Percentiles rank a stretch among this genome's conserved stretches.
These are phyloP conservation scores for Phoebastria nigripes DNA, from an alignment of 2,797 vertebrate species.

Conservation along the genomic window DNA sequence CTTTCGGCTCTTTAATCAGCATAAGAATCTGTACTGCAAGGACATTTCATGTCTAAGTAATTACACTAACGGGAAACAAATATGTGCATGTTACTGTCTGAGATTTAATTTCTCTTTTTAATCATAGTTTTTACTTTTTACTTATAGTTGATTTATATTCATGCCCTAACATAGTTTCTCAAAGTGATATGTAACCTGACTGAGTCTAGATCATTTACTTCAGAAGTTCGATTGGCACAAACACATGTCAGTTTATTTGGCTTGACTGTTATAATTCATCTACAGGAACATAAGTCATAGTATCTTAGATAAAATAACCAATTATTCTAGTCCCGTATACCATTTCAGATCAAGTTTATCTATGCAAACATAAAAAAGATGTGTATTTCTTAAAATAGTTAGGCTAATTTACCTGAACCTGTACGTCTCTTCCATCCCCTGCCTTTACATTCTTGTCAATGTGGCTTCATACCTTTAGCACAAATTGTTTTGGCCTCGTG, in stretches of 20 bases:
- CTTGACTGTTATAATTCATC: neutral
- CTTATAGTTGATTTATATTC: neutral
- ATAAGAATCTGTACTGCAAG: neutral
- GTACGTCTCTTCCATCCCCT: neutral
- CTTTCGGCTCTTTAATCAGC: conserved; percentile 21
- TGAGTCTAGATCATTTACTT: neutral
- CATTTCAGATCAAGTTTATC: neutral
- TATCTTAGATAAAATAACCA: neutral
- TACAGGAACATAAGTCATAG: neutral
- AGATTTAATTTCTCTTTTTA: conserved; percentile 12
- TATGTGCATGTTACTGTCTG: neutral
- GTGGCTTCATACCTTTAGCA: neutral
- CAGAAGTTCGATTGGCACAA: neutral
- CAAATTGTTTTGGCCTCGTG: neutral
- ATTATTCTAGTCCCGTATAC: neutral
- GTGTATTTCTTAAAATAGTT: neutral
- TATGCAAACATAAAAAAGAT: neutral
- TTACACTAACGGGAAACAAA: conserved; percentile 26
- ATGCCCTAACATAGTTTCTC: neutral
- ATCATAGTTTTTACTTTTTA: neutral
- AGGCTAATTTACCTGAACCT: neutral
- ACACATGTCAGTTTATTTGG: neutral
- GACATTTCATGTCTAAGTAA: conserved; percentile 4
- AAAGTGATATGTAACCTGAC: neutral
- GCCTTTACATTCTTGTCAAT: neutral